These are phyloP conservation scores for Nothobranchius furzeri DNA, from an alignment of 2,113 vertebrate species.

Conservation along the genomic window DNA sequence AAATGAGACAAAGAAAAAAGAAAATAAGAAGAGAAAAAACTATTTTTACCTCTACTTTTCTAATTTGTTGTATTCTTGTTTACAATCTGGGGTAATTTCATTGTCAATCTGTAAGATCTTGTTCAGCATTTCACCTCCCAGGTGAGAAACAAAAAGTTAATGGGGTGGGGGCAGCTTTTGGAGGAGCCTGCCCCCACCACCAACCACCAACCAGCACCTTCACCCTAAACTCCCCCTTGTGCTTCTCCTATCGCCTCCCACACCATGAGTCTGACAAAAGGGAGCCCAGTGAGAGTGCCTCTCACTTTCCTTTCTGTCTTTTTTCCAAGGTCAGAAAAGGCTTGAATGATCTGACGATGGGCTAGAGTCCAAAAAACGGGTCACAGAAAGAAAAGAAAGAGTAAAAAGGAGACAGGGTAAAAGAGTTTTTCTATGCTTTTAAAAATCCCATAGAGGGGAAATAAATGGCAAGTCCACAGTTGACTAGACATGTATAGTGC, in stretches of 20 bases:
- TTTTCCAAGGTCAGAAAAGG: conserved; percentile 74
- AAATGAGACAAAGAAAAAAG: conserved; percentile 64
- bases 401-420: conserved; percentile 70
- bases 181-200: conserved; percentile 48
- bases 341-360: conserved; percentile 73
- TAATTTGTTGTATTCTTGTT: conserved; percentile 64
- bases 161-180: conserved; percentile 25
- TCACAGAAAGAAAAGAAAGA: conserved; percentile 75
- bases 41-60: conserved; percentile 49
- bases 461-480: conserved; percentile 73
- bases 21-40: conserved; percentile 62
- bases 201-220: conserved; percentile 63
- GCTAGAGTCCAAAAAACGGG: conserved; percentile 75
- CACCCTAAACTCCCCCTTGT: conserved; percentile 46
- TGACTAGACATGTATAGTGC: conserved; percentile 72
- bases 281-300: conserved; percentile 75
- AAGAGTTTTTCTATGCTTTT: conserved; percentile 77
- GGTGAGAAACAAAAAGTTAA: conserved; percentile 79
- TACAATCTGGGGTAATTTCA: conserved; percentile 1
- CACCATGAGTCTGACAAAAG: conserved; percentile 79
- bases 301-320: conserved; percentile 66
- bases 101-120: conserved; percentile 62
- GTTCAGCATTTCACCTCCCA: conserved; percentile 78
- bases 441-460: conserved; percentile 76
- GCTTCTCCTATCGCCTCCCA: conserved; percentile 36